Evolutionary conservation across 2,797 vertebrate species (phyloP), one percentile per base, ranked within the genome.

Genomic region (Fistularia tabacaria): DNA sequence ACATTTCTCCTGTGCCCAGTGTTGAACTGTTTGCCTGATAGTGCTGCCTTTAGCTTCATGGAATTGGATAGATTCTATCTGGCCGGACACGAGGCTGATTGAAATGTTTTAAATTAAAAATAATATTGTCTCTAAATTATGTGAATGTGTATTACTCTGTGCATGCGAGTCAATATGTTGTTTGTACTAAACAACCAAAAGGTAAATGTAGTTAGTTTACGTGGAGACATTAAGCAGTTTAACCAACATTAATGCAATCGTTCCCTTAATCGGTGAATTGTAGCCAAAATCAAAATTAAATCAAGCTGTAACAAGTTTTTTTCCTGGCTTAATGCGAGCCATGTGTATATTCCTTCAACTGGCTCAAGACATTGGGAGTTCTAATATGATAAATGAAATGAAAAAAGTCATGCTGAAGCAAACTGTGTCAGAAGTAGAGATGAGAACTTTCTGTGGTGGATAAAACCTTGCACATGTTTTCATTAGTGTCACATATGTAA

Each of bases 1-100:
- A 84, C 65, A 83, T 87, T 83, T 76, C 64, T 59, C 36, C 14
- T 51, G 14, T 57, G 70, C 44, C 51, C 57, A 38, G 54, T 54
- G 56, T 54, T 64, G 42, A 55, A 66, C 65, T 60, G 49, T 60
- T 52, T 36, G 50, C 48, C 66, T 70, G 46, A 39, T 60, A 7
- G 36, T 59, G 10, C 38, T 40, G 36, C 59, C 60, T 52, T 52
- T 54, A 54, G 42, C 56, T 59, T 51, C 64, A 60, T 62, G 56
- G 63, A 66, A 60, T 64, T 60, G 49, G 56, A 51, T 59, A 60
- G 70, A 64, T 60, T 51, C 54, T 56, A 51, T 61, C 50, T 44
- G 62, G 39, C 54, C 38, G 58, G 38, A 56, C 50, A 7, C 4
- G 59, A 44, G 48, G 15, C n/a, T 36, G 9, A 49, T 12, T 12